These are phyloP conservation scores for Cephalopterus ornatus DNA, from an alignment of 2,113 vertebrate species.

Conservation along the genomic window DNA sequence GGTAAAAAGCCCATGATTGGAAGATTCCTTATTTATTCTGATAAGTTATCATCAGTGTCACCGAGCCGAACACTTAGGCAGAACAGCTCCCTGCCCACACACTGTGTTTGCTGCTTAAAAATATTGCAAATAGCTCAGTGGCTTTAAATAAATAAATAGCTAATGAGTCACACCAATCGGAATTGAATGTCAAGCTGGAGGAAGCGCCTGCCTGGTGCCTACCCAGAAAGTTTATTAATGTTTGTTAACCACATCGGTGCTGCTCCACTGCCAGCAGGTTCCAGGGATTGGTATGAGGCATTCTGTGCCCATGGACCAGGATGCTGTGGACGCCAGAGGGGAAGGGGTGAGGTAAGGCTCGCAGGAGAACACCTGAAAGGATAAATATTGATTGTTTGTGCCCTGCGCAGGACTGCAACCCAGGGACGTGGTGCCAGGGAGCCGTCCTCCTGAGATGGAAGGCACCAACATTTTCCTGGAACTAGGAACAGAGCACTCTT, in stretches of 20 bases:
- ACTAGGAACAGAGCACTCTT: background rate
- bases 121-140: conserved; percentile 48
- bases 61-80: background rate
- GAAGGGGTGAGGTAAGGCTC: background rate
- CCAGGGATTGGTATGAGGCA: accelerated
- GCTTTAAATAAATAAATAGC: conserved; percentile 68
- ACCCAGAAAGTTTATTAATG: conserved; percentile 17
- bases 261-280: accelerated
- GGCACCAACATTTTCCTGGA: conserved; percentile 35
- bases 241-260: conserved; percentile 16
- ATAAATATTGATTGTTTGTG: background rate
- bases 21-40: conserved; percentile 56
- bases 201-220: conserved; percentile 47
- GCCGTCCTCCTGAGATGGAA: background rate
- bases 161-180: conserved; percentile 66
- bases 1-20: background rate
- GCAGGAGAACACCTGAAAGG: background rate
- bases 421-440: background rate
- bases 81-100: conserved; percentile 61
- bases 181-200: conserved; percentile 61
- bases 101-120: conserved; percentile 54
- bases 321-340: accelerated
- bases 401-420: background rate
- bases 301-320: accelerated
- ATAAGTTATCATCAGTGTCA: conserved; percentile 57